Evolutionary conservation across 2,888 invertebrate genomes (phyloP).

Genomic region (Leistus spinibarbis): DNA sequence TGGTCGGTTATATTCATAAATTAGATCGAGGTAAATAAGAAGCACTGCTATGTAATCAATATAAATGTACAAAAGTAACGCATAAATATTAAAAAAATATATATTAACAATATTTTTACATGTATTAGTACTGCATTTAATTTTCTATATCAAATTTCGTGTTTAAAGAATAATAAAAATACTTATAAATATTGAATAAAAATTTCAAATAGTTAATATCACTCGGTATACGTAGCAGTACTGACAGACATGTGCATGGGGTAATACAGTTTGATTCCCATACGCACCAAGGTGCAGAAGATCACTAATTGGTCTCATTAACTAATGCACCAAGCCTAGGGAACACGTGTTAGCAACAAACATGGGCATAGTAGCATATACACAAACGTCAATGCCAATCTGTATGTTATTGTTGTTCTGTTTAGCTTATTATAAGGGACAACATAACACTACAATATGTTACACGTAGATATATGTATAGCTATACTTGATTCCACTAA

Average conservation of each 20-base stretch:
- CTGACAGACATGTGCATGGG: neutral
- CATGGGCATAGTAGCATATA: neutral
- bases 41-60: no score
- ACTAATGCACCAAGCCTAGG: slow-evolving; percentile 24
- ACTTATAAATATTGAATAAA: no score
- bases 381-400: neutral
- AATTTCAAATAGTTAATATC: neutral
- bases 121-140: no score
- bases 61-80: no score
- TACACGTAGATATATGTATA: neutral
- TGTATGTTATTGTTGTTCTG: neutral
- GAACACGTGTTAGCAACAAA: neutral
- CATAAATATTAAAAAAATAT: no score
- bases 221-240: neutral
- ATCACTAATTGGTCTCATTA: slow-evolving; percentile 28
- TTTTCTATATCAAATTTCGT: no score
- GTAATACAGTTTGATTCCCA: neutral
- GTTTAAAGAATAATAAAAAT: no score
- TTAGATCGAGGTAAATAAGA: no score
- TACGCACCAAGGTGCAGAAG: neutral
- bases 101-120: no score
- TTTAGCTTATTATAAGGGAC: neutral
- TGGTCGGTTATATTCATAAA: no score
- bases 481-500: neutral
- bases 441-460: neutral